Evolutionary conservation across 2,888 invertebrate genomes (phyloP), one percentile per base, ranked within the genome.

Genomic region (Drosophila lutescens): DNA sequence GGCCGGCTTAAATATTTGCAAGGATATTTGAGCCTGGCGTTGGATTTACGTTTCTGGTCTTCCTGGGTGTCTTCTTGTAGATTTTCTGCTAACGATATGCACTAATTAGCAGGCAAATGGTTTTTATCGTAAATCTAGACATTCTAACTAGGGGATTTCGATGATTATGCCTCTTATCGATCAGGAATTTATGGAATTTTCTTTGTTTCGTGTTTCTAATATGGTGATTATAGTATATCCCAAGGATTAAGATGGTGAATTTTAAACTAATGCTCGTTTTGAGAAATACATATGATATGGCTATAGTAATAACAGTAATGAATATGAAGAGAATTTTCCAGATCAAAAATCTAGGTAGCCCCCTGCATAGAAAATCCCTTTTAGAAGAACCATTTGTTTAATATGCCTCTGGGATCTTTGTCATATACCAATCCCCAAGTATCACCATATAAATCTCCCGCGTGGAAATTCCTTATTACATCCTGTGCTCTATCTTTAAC

Each of bases 11-110:
- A 13, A 43, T 46, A 44, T 67, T 55, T 51, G 69, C 55, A 10
- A 62, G 46, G 70, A 58, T 49, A 74, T 77, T 50, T 57, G 62
- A 78, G 67, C 46, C 67, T 38, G 61, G n/a, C 55, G 10, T 26
- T 38, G 34, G 40, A 38, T 17, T 54, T 51, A 36, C 9, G 32
- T 46, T 40, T 41, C 32, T 51, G 8, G 53, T 17, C n/a, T 17
- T 20, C 38, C 71, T 74, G 69, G 71, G 71, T 76, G 75, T 77
- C 46, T 61, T 30, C 30, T 10, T 23, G 2, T 15, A 23, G 15
- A 49, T 81, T 49, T 66, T 5, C 12, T 10, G 36, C 3, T 0
- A 10, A 9, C 23, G 50, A 63, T 63, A 32, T 47, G 26, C 26
- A 26, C 36, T 36, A 63, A 79, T 74, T 67, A 55, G 46, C 46